phyloP scores from a whole-genome alignment of 2,888 invertebrate genomes.

The Parthenolecanium corni region DNA sequence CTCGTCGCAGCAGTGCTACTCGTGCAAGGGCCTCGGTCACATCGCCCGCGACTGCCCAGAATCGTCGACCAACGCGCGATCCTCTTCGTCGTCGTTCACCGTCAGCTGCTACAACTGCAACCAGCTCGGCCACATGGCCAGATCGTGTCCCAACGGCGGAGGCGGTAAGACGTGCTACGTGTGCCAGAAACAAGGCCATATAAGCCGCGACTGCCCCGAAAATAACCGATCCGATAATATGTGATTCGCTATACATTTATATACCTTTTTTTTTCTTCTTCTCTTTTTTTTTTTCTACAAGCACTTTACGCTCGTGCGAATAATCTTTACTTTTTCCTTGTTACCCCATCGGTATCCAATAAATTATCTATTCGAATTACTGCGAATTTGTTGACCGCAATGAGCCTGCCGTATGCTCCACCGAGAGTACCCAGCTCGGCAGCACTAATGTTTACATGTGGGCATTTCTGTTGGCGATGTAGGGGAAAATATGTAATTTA shows the following conservation, averaged over 20 bases:
- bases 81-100: constrained; percentile 9
- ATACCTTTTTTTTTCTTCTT: no score
- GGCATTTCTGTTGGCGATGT: no score
- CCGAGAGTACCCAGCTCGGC: no score
- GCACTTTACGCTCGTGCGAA: constrained; percentile 14
- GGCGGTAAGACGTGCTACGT: constrained; percentile 60
- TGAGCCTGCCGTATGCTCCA: no score
- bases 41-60: constrained; percentile 52
- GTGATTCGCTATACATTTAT: no score
- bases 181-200: constrained; percentile 60
- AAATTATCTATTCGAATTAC: no score
- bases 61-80: constrained; percentile 41
- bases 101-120: constrained; percentile 51
- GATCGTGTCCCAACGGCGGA: constrained; percentile 63
- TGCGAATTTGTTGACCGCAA: no score
- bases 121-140: constrained; percentile 58
- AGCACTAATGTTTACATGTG: no score
- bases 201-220: constrained; percentile 51
- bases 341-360: constrained; percentile 16
- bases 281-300: no score
- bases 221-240: no score
- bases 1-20: constrained; percentile 43
- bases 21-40: constrained; percentile 61
- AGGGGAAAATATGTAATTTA: no score
- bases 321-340: constrained; percentile 4